phyloP scores from a whole-genome alignment of 2,797 vertebrate species.

The Adrianichthys oophorus region DNA sequence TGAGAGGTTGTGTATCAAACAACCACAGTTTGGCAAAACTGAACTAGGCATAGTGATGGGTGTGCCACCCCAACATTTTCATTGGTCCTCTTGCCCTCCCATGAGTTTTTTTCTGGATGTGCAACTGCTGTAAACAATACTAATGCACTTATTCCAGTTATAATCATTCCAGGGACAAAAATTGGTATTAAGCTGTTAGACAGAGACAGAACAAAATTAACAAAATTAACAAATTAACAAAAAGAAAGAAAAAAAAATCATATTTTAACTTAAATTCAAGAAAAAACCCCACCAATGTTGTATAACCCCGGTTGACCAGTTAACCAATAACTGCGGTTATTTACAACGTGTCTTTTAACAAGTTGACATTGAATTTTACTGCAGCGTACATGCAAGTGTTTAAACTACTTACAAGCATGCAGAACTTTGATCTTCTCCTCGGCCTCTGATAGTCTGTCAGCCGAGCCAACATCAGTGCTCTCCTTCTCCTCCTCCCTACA shows the following conservation, averaged over 20 bases:
- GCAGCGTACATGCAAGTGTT: slow-evolving; percentile 22
- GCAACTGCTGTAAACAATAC: neutral
- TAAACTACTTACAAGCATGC: slow-evolving; percentile 85
- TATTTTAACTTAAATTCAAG: neutral
- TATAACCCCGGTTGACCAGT: no score
- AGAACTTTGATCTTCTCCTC: slow-evolving; percentile 95
- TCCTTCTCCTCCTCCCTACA: slow-evolving; percentile 84
- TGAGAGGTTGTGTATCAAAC: no score
- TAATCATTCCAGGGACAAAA: neutral
- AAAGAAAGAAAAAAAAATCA: neutral
- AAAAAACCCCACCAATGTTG: no score
- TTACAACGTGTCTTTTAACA: slow-evolving; percentile 16
- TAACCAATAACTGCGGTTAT: slow-evolving; percentile 5
- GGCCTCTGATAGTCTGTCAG: slow-evolving; percentile 88
- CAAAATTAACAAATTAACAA: neutral
- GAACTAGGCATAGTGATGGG: no score
- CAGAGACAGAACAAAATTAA: neutral
- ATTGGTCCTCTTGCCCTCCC: no score
- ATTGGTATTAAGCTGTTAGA: neutral
- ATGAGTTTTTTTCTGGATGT: no score
- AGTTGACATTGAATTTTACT: slow-evolving; percentile 27
- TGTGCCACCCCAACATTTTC: no score
- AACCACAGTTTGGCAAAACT: no score
- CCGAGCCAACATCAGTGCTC: slow-evolving; percentile 82
- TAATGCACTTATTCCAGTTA: neutral